Evolutionary conservation across 2,113 vertebrate species (phyloP).

Genomic region (Rhinolophus sinicus): DNA sequence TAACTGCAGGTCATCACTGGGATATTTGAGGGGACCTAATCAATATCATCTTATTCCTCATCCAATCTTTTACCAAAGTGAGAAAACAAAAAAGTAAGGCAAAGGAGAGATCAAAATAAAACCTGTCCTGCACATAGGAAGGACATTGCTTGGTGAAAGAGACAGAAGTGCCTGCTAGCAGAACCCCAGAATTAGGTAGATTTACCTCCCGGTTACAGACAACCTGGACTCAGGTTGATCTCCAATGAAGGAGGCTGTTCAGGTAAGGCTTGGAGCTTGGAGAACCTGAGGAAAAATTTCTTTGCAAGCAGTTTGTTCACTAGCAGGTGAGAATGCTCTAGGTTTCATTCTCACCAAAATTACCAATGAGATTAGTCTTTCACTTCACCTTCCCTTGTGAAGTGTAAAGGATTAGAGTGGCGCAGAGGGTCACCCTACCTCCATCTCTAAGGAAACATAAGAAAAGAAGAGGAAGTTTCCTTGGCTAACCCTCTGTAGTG

Average conservation of each 20-base stretch:
- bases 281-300: not conserved
- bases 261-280: not conserved
- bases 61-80: not conserved
- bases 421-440: not conserved
- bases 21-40: not conserved
- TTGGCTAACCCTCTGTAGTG: rapidly evolving
- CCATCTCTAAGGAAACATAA: not conserved
- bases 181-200: not conserved
- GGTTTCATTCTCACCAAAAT: not conserved
- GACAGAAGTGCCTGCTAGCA: not conserved
- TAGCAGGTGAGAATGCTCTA: not conserved
- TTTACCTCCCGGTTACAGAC: too few species aligned
- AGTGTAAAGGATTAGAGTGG: not conserved
- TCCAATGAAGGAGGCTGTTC: not conserved
- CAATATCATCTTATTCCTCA: not conserved
- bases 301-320: not conserved
- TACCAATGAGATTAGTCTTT: not conserved
- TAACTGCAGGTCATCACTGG: not conserved
- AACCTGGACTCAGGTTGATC: not conserved
- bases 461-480: not conserved
- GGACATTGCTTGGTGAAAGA: not conserved
- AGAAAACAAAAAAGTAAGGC: not conserved
- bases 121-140: not conserved
- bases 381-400: not conserved
- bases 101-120: not conserved